Base-by-base conservation (phyloP, 2,888 invertebrate genomes). In the Atethmia centrago region DNA sequence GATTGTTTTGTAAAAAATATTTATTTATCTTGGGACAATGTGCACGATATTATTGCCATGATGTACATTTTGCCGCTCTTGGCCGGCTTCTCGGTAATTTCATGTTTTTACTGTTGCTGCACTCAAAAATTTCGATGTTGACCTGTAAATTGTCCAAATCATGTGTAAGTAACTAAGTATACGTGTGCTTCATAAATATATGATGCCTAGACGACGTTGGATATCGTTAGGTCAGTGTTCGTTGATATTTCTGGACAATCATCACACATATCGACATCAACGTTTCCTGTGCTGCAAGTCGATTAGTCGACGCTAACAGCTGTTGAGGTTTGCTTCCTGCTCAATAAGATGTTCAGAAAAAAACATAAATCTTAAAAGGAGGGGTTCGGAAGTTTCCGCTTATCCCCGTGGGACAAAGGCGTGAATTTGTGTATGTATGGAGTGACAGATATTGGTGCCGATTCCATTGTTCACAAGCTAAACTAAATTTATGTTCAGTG, bases 11-110 rank as follows among this genome's bases (percentile, higher is more conserved):
- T 69, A 36, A 67, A 36, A 31, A 61, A 53, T 56, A 42, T n/a
- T 56, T 31, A 53, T 28, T 67, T 51, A 63, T 36, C 5, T 40
- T 25, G 2, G n/a, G n/a, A 80, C 64, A 75, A 82, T 84, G 81
- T 64, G 31, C 66, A 28, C 67, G 31, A 28, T 21, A 10, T 28
- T 10, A 65, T 56, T n/a, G 82, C 53, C 25, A 93, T 87, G 76
- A 91, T 92, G 89, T 92, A 90, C 74, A 90, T 93, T 80, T 78
- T 93, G 73, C 94, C 93, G 8, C 59, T 92, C 42, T 67, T 93
- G 73, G 91, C 90, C 31, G 92, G 92, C 7, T 78, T 87, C 25
- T 87, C 90, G n/a, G 75, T 87, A 19, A 63, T 90, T 21, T 71
- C 81, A 16, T 82, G 84, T 62, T 85, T 89, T 63, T 73, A 88